Percentiles rank a stretch among this genome's conserved stretches.
phyloP scores from a whole-genome alignment of 2,888 invertebrate species.

The Pterostichus niger region DNA sequence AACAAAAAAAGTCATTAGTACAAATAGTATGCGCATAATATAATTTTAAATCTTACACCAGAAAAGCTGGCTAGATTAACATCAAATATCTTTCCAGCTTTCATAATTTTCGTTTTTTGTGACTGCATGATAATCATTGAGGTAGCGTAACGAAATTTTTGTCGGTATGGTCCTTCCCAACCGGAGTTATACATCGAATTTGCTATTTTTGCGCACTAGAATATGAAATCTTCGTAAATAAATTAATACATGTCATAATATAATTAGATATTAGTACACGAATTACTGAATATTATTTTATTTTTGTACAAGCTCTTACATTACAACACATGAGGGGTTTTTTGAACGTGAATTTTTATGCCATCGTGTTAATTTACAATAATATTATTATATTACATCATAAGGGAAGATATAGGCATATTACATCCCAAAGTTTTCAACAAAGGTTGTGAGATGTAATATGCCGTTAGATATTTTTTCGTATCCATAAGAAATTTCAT shows the following conservation, averaged over 20 bases:
- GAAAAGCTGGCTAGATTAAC: conserved; percentile 41
- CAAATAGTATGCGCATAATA: not conserved
- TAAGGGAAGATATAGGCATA: no score
- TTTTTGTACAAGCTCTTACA: no score
- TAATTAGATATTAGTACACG: no score
- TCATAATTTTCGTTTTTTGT: conserved; percentile 25
- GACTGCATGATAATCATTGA: conserved; percentile 36
- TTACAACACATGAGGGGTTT: no score
- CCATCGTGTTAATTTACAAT: no score
- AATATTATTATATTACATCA: no score
- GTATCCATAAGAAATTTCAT: no score
- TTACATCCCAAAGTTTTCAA: no score
- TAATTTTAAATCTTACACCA: conserved; percentile 14
- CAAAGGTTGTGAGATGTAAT: no score
- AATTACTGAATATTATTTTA: no score
- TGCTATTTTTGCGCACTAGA: conserved; percentile 14
- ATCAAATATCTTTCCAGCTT: conserved; percentile 47
- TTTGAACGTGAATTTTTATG: no score
- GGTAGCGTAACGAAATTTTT: conserved; percentile 25
- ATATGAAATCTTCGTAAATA: not conserved
- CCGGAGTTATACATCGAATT: conserved; percentile 33
- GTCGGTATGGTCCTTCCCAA: conserved; percentile 38
- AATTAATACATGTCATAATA: not conserved
- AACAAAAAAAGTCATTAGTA: conserved; percentile 4
- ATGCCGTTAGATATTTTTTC: no score